These are phyloP conservation scores for Heteropelma amictum DNA, from an alignment of 2,888 invertebrate genomes.

Conservation along the genomic window DNA sequence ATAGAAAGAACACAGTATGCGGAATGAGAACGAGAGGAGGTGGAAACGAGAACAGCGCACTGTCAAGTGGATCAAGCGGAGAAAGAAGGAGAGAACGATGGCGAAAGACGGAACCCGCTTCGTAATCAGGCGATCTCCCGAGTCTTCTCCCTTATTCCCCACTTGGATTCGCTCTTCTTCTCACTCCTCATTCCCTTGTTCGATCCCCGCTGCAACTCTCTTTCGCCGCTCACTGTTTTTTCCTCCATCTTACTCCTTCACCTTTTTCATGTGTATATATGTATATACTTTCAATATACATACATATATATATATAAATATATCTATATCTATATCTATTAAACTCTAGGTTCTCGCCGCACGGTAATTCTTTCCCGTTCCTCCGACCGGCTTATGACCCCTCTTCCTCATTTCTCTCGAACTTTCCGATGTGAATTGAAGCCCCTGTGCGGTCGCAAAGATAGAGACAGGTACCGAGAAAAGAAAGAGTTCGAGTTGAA, in stretches of 20 bases:
- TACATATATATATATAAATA: conserved; percentile 25
- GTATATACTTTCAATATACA: conserved; percentile 20
- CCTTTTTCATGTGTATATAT: no score
- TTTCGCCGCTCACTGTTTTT: conserved; percentile 50
- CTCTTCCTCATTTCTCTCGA: conserved; percentile 39
- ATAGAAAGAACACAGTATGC: conserved; percentile 38
- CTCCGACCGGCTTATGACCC: conserved; percentile 41
- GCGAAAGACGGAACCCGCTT: conserved; percentile 73
- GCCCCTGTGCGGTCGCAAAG: conserved; percentile 18
- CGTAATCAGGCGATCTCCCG: conserved; percentile 73
- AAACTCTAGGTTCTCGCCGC: conserved; percentile 38
- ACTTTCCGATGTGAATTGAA: conserved; percentile 49
- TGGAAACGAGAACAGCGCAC: conserved; percentile 56
- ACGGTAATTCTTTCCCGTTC: conserved; percentile 46
- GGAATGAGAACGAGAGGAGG: conserved; percentile 64
- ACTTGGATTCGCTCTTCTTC: conserved; percentile 56
- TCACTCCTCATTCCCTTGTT: conserved; percentile 40
- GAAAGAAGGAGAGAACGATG: conserved; percentile 65
- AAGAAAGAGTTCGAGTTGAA: conserved; percentile 6
- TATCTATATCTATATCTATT: conserved; percentile 39
- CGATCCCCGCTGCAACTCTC: conserved; percentile 55
- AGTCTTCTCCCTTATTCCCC: conserved; percentile 57
- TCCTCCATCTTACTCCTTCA: conserved; percentile 38
- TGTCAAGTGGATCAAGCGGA: conserved; percentile 75
- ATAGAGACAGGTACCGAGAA: conserved; percentile 17